Base-by-base conservation (phyloP, 2,888 invertebrate species). In the Xanthia icteritia region DNA sequence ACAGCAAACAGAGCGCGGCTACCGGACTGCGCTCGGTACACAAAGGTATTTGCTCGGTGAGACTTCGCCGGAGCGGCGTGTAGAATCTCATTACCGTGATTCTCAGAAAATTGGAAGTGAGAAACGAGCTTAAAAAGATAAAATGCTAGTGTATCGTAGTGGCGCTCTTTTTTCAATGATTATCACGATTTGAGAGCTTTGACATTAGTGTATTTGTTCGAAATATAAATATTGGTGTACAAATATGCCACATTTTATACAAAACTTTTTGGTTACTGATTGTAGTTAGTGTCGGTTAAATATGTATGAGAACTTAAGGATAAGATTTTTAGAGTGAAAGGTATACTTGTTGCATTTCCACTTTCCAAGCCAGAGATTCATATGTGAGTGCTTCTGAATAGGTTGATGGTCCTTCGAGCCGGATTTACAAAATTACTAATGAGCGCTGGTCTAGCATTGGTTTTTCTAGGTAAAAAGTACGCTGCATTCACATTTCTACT, bases 1-100 rank as follows among this genome's bases (percentile, higher is more conserved):
- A 96, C 96, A 96, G 96, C 94, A 96, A 96, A 96, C 95, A 96
- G 94, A 92, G 92, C 91, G 93, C 92, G 92, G 96, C 96, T 96
- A 96, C 96, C 90, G 96, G 93, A 90, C 93, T 94, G 96, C 96
- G 95, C 96, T 95, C 76, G 86, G 94, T 89, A 96, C 94, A 96
- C 96, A 96, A 91, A 88, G 85, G 81, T 94, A 91, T 96, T 96
- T 95, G 92, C 93, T 90, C 92, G 92, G 90, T 91, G 94, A 92
- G 95, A 93, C 94, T 94, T 91, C 92, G 92, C 77, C 90, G 92
- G 91, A 91, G 93, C 94, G 94, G 93, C 93, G 92, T 94, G 94
- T 93, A 94, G 95, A 95, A 94, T 94, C 96, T 96, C 96, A 96
- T 96, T 96, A 96, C 95, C 89, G 90, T 87, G 91, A 87, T 96